Conservation (phyloP, 2,888 invertebrate genomes). For the Uropetala carovei region DNA sequence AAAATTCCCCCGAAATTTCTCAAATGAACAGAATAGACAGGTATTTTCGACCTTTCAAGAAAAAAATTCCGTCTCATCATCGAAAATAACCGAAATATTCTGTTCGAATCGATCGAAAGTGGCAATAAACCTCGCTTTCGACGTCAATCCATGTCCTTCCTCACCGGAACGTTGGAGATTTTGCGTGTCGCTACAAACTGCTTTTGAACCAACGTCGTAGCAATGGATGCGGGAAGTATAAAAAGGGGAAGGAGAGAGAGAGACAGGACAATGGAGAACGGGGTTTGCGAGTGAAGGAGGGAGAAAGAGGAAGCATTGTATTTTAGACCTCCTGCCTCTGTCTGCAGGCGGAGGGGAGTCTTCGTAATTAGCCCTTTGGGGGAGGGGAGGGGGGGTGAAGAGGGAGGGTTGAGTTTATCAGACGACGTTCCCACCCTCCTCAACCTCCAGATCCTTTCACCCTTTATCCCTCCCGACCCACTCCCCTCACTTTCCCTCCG, state of each 20-base stretch:
- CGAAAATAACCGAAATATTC: too few species aligned
- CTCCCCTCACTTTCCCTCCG: not conserved
- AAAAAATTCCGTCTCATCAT: too few species aligned
- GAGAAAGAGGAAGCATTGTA: not conserved
- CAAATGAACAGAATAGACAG: too few species aligned
- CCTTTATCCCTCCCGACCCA: not conserved
- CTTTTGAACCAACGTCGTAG: not conserved
- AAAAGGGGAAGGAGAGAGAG: conserved; percentile 29
- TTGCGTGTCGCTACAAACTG: too few species aligned
- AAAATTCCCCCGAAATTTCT: too few species aligned
- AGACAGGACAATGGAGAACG: conserved; percentile 49
- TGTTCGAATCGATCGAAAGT: too few species aligned
- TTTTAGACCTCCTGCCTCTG: not conserved
- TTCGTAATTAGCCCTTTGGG: not conserved
- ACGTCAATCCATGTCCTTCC: too few species aligned
- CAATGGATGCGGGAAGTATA: not conserved
- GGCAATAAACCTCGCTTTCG: too few species aligned
- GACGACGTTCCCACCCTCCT: not conserved
- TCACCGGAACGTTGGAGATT: too few species aligned
- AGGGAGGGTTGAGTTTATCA: not conserved
- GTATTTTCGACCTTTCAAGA: too few species aligned
- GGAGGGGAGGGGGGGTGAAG: not conserved
- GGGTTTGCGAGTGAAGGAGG: not conserved
- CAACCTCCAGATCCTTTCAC: not conserved
- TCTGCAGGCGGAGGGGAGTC: not conserved